phyloP scores from a whole-genome alignment of 2,113 vertebrate species.

The Oryzias javanicus region DNA sequence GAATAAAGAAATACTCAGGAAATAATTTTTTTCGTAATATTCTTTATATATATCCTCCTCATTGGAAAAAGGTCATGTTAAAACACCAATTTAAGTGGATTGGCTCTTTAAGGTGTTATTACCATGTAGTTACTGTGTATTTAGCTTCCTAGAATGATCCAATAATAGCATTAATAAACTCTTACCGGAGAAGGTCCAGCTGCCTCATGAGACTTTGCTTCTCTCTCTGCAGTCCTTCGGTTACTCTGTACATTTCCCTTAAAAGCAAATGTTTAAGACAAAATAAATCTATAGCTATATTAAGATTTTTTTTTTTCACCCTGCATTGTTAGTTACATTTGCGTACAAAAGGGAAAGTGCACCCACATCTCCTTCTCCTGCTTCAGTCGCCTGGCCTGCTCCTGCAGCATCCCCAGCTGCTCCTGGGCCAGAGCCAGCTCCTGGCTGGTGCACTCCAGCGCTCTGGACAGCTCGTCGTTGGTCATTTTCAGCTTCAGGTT shows the following conservation, averaged over 20 bases:
- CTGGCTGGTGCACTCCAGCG: constrained; percentile 79
- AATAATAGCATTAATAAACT: too few relatives aligned
- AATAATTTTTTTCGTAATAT: too few relatives aligned
- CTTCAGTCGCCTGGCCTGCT: constrained; percentile 80
- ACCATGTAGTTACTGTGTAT: too few relatives aligned
- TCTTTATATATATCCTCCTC: too few relatives aligned
- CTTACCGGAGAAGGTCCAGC: constrained; percentile 90
- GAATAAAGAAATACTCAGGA: too few relatives aligned
- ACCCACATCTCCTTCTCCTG: constrained; percentile 90
- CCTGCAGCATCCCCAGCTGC: constrained; percentile 84
- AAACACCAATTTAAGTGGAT: too few relatives aligned
- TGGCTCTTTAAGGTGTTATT: too few relatives aligned
- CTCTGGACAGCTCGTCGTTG: constrained; percentile 84
- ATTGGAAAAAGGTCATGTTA: too few relatives aligned
- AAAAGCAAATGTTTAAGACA: background rate
- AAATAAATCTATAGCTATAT: too few relatives aligned
- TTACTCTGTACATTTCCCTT: constrained; percentile 89
- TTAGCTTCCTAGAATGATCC: too few relatives aligned
- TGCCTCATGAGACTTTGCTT: constrained; percentile 90
- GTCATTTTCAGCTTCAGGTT: constrained; percentile 87
- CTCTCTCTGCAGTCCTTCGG: constrained; percentile 88
- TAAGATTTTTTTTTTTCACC: too few relatives aligned
- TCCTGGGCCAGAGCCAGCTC: constrained; percentile 83
- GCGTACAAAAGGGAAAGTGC: background rate
- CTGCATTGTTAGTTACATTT: background rate